Evolutionary conservation across 2,888 invertebrate species (phyloP).

Genomic region (Terebella lapidaria): DNA sequence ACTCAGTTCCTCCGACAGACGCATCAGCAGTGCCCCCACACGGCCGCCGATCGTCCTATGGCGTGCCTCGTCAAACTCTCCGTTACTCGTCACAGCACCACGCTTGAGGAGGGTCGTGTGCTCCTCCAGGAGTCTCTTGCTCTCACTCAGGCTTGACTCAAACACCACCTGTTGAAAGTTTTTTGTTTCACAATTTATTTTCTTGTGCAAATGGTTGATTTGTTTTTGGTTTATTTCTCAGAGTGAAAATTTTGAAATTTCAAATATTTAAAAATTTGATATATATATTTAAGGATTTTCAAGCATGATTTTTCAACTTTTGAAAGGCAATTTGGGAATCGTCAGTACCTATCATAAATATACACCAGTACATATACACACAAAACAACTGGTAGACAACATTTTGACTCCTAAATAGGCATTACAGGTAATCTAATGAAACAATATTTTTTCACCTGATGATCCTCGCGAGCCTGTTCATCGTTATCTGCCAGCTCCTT

Average conservation of each 20-base stretch:
- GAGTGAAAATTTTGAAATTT: too few species aligned
- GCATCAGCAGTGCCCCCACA: constrained; percentile 33
- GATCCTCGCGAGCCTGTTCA: constrained; percentile 37
- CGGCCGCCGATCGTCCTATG: constrained; percentile 23
- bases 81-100: constrained; percentile 30
- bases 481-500: constrained; percentile 34
- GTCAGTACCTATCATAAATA: too few species aligned
- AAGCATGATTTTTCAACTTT: too few species aligned
- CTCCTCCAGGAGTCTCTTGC: constrained; percentile 33
- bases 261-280: too few species aligned
- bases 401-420: too few species aligned
- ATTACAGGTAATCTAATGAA: too few species aligned
- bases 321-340: too few species aligned
- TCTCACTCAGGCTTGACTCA: constrained; percentile 38
- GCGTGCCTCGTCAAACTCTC: constrained; percentile 31
- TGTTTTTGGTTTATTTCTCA: too few species aligned
- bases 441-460: constrained; percentile 46
- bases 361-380: too few species aligned
- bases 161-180: constrained; percentile 32
- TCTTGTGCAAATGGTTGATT: too few species aligned
- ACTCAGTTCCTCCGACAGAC: constrained; percentile 35
- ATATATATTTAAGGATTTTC: too few species aligned
- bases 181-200: neutral
- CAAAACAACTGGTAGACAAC: too few species aligned
- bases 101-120: constrained; percentile 38